A percentile compares a stretch with the other conserved stretches of the same genome.
Evolutionary conservation across 92 coral and sea anemone genomes (phyloP).

Genomic region (Muricea muricata): DNA sequence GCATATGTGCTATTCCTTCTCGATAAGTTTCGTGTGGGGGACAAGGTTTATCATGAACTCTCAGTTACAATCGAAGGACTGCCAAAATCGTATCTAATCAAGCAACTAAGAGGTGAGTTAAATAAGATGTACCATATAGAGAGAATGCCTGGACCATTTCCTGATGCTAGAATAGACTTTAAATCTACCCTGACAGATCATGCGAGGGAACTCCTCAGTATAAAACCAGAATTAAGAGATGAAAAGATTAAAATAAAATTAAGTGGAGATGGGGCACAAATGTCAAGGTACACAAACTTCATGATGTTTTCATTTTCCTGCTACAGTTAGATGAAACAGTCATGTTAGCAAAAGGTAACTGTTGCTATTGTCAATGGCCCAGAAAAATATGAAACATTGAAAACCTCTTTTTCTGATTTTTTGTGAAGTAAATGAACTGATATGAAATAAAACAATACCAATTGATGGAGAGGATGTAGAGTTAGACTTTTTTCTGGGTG

Average conservation of each 20-base stretch:
- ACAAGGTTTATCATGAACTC: constrained; percentile 1
- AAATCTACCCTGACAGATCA: not conserved
- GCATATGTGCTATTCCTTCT: not conserved
- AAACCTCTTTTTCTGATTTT: constrained; percentile 32
- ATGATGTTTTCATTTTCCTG: constrained; percentile 65
- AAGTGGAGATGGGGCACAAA: constrained; percentile 68
- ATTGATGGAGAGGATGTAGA: constrained; percentile 48
- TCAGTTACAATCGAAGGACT: not conserved
- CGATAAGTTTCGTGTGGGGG: not conserved
- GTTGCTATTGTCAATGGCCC: constrained; percentile 64
- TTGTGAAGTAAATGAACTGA: constrained; percentile 49
- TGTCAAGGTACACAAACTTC: constrained; percentile 67
- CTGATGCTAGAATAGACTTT: not conserved
- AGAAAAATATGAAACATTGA: constrained; percentile 60
- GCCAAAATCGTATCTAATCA: not conserved
- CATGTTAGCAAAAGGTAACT: constrained; percentile 64
- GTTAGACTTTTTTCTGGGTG: constrained; percentile 56
- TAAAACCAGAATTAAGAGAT: constrained; percentile 5
- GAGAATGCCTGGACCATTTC: not conserved
- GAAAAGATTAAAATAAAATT: constrained; percentile 45
- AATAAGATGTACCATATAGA: not conserved
- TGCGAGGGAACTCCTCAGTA: not conserved
- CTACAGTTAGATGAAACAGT: constrained; percentile 48
- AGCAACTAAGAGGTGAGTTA: not conserved
- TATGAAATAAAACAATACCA: constrained; percentile 20